Conservation (phyloP, 2,797 vertebrate species). For the Ciconia nigra region DNA sequence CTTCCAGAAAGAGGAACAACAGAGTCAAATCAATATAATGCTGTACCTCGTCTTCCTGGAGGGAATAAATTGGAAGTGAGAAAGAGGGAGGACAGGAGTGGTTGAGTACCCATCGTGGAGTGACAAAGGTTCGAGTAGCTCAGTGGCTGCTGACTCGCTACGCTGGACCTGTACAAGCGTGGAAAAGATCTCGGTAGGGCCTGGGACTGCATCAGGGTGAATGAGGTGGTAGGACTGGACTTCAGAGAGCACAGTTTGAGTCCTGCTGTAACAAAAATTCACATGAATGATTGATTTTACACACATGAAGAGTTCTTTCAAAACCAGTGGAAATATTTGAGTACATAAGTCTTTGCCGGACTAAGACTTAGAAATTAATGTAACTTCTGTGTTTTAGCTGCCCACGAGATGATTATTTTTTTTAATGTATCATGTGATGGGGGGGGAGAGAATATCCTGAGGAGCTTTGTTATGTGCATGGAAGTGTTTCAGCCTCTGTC, state of each 20-base stretch:
- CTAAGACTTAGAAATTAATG: not conserved
- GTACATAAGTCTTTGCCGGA: not conserved
- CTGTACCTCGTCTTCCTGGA: not conserved
- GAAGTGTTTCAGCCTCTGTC: not conserved
- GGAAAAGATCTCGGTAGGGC: not conserved
- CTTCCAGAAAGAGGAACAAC: not conserved
- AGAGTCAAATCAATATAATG: not conserved
- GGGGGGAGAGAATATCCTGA: not conserved
- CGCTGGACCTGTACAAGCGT: fast-evolving
- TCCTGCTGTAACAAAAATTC: not conserved
- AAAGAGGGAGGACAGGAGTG: not conserved
- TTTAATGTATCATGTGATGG: not conserved
- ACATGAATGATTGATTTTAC: not conserved
- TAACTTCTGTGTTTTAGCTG: not conserved
- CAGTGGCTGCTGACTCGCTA: not conserved
- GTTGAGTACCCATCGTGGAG: fast-evolving
- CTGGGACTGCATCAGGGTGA: not conserved
- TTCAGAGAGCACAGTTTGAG: not conserved
- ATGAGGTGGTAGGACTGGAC: not conserved
- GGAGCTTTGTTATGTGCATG: not conserved
- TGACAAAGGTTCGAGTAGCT: not conserved
- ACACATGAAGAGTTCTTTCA: not conserved
- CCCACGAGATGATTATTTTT: not conserved
- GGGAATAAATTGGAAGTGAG: not conserved
- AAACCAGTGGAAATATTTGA: not conserved